Percentiles rank a stretch among this genome's conserved stretches.
phyloP scores from a whole-genome alignment of 2,888 invertebrate genomes.

The Agelastica alni region DNA sequence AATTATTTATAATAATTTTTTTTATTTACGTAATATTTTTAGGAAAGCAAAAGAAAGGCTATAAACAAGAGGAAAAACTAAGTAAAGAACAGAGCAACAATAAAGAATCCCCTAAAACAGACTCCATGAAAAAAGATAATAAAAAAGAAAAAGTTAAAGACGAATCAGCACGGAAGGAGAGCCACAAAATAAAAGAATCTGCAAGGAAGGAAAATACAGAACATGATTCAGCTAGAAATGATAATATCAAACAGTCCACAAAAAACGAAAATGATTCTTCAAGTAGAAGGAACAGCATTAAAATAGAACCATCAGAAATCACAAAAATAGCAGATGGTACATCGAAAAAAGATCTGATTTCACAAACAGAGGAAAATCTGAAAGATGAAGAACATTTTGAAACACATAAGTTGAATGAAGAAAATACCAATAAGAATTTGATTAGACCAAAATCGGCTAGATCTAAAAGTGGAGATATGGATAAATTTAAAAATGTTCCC shows the following conservation, averaged over 20 bases:
- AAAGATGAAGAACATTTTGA: conserved; percentile 2
- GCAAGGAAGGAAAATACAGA: neutral
- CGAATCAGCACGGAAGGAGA: conserved; percentile 13
- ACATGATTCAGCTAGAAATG: neutral
- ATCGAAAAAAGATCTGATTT: too few species aligned
- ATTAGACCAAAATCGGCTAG: conserved; percentile 51
- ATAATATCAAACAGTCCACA: neutral
- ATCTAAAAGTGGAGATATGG: conserved; percentile 46
- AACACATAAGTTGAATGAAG: conserved; percentile 22
- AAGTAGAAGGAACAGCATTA: neutral
- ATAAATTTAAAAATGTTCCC: conserved; percentile 22
- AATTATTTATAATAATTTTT: conserved; percentile 42
- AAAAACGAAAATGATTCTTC: neutral
- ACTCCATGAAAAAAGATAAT: conserved; percentile 2
- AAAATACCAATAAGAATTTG: conserved; percentile 36
- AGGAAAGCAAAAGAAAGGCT: conserved; percentile 37
- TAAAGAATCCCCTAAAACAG: conserved; percentile 10
- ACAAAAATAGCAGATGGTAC: too few species aligned
- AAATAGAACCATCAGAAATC: neutral
- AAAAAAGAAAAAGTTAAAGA: conserved; percentile 28
- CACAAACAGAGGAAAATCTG: neutral
- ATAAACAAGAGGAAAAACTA: conserved; percentile 30
- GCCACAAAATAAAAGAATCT: neutral
- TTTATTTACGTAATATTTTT: neutral
- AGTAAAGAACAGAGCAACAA: neutral